Percentiles rank a stretch among this genome's conserved stretches.
phyloP scores from a whole-genome alignment of 2,888 invertebrate species.

The Baronia brevicornis region DNA sequence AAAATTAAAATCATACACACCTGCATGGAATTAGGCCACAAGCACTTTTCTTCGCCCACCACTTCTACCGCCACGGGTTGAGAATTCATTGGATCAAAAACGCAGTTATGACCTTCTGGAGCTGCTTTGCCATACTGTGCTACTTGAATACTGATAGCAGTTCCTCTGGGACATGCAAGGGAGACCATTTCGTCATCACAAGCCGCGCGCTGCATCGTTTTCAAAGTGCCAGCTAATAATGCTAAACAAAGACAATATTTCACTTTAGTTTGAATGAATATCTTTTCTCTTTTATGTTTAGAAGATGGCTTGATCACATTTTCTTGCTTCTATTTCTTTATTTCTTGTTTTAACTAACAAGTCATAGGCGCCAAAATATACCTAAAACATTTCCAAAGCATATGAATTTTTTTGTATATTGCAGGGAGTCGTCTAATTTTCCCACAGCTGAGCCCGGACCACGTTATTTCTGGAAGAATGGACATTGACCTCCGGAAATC shows the following conservation, averaged over 20 bases:
- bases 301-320: not conserved
- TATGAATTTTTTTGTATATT: no score
- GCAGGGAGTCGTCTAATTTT: no score
- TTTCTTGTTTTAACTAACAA: not conserved
- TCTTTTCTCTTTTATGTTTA: not conserved
- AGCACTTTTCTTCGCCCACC: slow-evolving; percentile 72
- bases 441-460: no score
- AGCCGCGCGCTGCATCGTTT: slow-evolving; percentile 90
- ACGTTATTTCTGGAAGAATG: no score
- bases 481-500: no score
- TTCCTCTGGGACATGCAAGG: slow-evolving; percentile 91
- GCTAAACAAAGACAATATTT: slow-evolving; percentile 73
- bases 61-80: slow-evolving; percentile 35
- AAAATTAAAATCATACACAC: slow-evolving; percentile 63
- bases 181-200: slow-evolving; percentile 92
- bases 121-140: slow-evolving; percentile 87
- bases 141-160: slow-evolving; percentile 91
- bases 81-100: slow-evolving; percentile 36
- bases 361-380: no score
- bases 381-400: no score
- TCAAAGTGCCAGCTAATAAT: slow-evolving; percentile 89
- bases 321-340: not conserved
- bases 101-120: slow-evolving; percentile 49
- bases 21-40: slow-evolving; percentile 83
- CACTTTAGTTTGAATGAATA: not conserved